Percentiles rank a stretch among this genome's conserved stretches.
These are phyloP conservation scores for Monomorium pharaonis DNA, from an alignment of 1,140 invertebrate species.

Conservation along the genomic window DNA sequence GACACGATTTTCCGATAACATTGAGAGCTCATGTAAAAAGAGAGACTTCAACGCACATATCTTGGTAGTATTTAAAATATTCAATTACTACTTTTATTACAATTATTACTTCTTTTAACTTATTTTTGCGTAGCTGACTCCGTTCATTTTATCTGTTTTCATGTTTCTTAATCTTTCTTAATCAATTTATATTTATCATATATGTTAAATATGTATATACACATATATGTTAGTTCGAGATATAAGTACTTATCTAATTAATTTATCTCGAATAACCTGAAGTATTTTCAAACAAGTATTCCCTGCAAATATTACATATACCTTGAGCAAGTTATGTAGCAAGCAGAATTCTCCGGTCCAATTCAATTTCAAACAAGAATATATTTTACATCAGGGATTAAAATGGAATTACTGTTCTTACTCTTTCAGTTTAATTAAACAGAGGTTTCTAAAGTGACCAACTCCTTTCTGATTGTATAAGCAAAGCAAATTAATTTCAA, in stretches of 20 bases:
- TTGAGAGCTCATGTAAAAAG: not conserved
- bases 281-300: not conserved
- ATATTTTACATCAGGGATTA: constrained; percentile 11
- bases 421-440: constrained; percentile 65
- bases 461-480: constrained; percentile 6
- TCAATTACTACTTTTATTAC: not conserved
- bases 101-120: not conserved
- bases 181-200: not conserved
- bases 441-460: not conserved
- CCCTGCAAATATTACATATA: not conserved
- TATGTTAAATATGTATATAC: not conserved
- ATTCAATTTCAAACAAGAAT: constrained; percentile 44
- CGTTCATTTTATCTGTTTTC: not conserved
- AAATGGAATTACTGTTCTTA: constrained; percentile 18
- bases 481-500: not conserved
- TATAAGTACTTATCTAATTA: not conserved
- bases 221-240: too few relatives aligned
- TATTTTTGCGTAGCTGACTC: not conserved
- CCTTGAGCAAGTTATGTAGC: not conserved
- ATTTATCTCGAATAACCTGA: not conserved
- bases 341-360: constrained; percentile 2
- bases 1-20: not conserved
- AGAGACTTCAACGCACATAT: not conserved
- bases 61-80: not conserved
- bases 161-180: not conserved